phyloP scores from a whole-genome alignment of 1,140 invertebrate species.

The Cotesia glomerata region DNA sequence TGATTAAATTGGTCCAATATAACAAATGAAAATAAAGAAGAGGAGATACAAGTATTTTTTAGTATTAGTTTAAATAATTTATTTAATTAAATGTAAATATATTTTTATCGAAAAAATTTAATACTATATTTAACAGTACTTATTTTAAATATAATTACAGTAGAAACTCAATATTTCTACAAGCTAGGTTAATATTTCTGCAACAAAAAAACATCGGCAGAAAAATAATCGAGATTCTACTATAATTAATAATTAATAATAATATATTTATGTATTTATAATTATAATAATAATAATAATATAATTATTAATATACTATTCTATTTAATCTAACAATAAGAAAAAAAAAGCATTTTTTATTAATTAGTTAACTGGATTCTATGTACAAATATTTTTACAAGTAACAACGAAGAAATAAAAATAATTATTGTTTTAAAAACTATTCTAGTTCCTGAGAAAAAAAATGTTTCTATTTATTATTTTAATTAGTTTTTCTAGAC shows the following conservation, averaged over 20 bases:
- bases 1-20: too few relatives aligned
- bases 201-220: too few relatives aligned
- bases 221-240: too few relatives aligned
- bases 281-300: too few relatives aligned
- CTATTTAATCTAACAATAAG: conserved; percentile 2
- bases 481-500: neutral
- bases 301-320: conserved; percentile 8
- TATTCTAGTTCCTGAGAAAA: conserved; percentile 12
- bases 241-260: too few relatives aligned
- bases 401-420: neutral
- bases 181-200: too few relatives aligned
- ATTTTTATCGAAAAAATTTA: conserved; percentile 30
- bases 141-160: too few relatives aligned
- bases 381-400: too few relatives aligned
- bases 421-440: neutral
- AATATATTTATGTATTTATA: too few relatives aligned
- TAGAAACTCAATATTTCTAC: too few relatives aligned
- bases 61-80: neutral
- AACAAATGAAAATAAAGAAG: too few relatives aligned
- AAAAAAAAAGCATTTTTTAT: neutral
- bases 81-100: conserved; percentile 9
- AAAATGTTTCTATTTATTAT: neutral
- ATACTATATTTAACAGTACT: neutral
- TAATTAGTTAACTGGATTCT: conserved; percentile 24
- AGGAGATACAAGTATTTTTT: neutral